Percentiles rank a stretch among this genome's conserved stretches.
Conservation (phyloP, 1,140 invertebrate species). For the Plodia interpunctella region DNA sequence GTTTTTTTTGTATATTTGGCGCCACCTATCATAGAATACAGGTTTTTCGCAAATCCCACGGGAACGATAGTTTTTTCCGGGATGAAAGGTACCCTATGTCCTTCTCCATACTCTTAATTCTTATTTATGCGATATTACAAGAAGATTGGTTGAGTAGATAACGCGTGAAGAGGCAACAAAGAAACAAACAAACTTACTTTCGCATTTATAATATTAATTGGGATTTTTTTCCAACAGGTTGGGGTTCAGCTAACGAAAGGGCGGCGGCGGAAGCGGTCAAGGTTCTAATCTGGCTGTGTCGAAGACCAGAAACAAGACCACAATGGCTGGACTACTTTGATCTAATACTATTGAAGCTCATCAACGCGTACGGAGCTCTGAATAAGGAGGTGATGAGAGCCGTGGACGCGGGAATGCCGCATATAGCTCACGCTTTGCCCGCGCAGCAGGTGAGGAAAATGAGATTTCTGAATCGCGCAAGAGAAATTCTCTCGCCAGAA, state of each 20-base stretch:
- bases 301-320: conserved; percentile 83
- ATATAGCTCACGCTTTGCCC: conserved; percentile 85
- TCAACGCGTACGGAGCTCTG: conserved; percentile 88
- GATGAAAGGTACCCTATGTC: no score
- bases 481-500: not conserved
- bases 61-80: no score
- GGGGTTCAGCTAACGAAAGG: conserved; percentile 82
- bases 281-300: conserved; percentile 89
- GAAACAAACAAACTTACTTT: no score
- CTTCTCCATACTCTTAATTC: no score
- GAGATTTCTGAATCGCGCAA: conserved; percentile 4
- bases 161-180: no score
- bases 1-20: no score
- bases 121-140: no score
- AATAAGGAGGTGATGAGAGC: conserved; percentile 84
- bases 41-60: no score
- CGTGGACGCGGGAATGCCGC: conserved; percentile 78
- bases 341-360: conserved; percentile 90
- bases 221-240: conserved; percentile 78
- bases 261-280: conserved; percentile 85
- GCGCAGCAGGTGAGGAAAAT: conserved; percentile 78
- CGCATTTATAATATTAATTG: no score
- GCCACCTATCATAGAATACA: no score
- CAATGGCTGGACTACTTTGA: conserved; percentile 92
- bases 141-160: no score